A percentile compares a stretch with the other conserved stretches of the same genome.
These are phyloP conservation scores for Euleptes europaea DNA, from an alignment of 2,113 vertebrate genomes.

Conservation along the genomic window DNA sequence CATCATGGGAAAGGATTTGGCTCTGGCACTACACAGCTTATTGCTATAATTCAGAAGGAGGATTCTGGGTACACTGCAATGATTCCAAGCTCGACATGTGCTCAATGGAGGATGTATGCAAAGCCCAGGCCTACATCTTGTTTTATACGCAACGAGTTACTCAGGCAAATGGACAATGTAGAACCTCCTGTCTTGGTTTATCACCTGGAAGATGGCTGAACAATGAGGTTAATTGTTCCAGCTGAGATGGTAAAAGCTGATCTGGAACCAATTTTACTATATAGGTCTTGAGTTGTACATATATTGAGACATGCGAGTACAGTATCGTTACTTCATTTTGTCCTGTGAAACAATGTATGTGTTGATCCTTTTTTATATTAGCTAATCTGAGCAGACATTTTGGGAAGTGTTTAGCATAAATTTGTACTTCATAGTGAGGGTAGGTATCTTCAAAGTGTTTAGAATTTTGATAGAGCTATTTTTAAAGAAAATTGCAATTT, in stretches of 20 bases:
- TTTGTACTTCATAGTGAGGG: conserved; percentile 65
- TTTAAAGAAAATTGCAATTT: conserved; percentile 70
- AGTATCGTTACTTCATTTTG: conserved; percentile 66
- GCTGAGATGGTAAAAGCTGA: conserved; percentile 62
- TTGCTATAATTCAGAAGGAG: conserved; percentile 87
- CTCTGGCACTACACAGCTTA: conserved; percentile 87
- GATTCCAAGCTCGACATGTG: conserved; percentile 82
- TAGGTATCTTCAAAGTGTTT: conserved; percentile 65
- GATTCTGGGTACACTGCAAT: conserved; percentile 88
- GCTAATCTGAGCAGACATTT: too few species aligned
- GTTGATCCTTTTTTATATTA: conserved; percentile 83
- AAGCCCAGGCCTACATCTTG: conserved; percentile 84
- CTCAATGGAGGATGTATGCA: conserved; percentile 83
- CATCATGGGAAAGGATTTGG: conserved; percentile 85
- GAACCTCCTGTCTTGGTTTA: conserved; percentile 63
- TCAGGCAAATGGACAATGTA: conserved; percentile 82
- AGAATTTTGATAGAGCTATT: conserved; percentile 65
- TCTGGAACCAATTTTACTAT: conserved; percentile 61
- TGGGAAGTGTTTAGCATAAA: conserved; percentile 63
- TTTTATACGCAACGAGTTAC: conserved; percentile 83
- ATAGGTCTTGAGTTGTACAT: conserved; percentile 65
- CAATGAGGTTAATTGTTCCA: conserved; percentile 56
- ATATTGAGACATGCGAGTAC: conserved; percentile 68
- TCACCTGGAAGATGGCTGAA: conserved; percentile 62
- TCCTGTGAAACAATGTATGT: conserved; percentile 77